Percentiles rank a stretch among this genome's conserved stretches.
These are phyloP conservation scores for Coracopsis vasa DNA, from an alignment of 2,113 vertebrate species.

Conservation along the genomic window DNA sequence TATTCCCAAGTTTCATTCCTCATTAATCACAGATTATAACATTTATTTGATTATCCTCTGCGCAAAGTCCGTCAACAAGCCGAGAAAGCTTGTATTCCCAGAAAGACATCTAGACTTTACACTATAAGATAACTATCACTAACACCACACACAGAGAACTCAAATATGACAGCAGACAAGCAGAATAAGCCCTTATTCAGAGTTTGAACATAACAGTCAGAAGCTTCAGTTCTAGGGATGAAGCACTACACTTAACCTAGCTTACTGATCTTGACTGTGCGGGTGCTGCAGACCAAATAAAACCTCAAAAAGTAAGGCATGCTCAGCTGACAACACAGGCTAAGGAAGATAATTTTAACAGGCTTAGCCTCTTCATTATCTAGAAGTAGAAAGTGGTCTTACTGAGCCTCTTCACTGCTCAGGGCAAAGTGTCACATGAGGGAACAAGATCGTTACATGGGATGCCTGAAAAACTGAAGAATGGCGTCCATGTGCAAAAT, in stretches of 20 bases:
- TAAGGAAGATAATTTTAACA: not conserved
- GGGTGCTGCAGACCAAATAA: not conserved
- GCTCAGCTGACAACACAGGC: not conserved
- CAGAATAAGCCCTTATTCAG: not conserved
- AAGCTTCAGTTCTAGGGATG: not conserved
- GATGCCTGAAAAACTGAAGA: not conserved
- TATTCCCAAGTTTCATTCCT: not conserved
- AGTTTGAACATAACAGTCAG: not conserved
- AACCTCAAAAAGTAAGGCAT: not conserved
- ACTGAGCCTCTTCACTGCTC: not conserved
- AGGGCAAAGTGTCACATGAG: not conserved
- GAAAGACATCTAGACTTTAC: not conserved
- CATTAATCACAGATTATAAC: not conserved
- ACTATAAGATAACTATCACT: not conserved
- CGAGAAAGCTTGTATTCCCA: not conserved
- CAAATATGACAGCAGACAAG: not conserved
- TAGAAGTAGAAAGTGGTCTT: not conserved
- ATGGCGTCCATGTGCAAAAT: not conserved
- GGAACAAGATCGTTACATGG: not conserved
- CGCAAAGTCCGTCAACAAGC: not conserved
- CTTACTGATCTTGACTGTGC: accelerated
- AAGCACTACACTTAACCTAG: not conserved
- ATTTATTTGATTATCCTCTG: not conserved
- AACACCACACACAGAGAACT: not conserved
- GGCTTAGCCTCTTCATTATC: not conserved